Base-by-base conservation (phyloP, 2,113 vertebrate genomes). In the Spea multiplicata region DNA sequence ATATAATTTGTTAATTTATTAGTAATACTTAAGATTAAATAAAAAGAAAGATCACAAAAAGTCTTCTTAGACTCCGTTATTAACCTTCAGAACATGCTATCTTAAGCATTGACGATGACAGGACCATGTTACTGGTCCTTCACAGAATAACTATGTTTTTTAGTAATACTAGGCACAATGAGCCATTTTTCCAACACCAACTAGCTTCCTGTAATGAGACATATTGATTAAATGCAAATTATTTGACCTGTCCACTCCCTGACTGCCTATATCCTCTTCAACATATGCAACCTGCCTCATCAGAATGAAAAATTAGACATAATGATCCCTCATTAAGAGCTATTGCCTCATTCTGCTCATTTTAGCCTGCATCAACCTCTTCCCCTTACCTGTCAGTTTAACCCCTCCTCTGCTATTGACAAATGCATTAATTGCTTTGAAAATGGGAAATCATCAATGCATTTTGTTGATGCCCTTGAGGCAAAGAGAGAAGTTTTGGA, bases 151-250 rank as follows among this genome's bases (percentile, higher is more conserved):
- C 14, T 13, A 13, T n/a, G 76, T 44, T 66, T 71, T 78, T 17
- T 10, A 53, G 46, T 66, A 59, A 66, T 78, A 78, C 71, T 71
- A 78, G 48, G 12, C 67, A 71, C 30, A 78, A 71, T 71, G 59
- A 78, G 48, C 76, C 47, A 66, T 78, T 59, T 72, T 49, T 78
- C 59, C 68, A 66, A 61, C 69, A 55, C 44, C 30, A 46, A 59
- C 68, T 78, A 78, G 66, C 72, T 53, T 48, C 48, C 71, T 61
- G 47, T 78, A 78, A 78, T 78, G 76, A 78, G 76, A 71, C 69
- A 65, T 59, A 78, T 78, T 72, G 76, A 78, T 78, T 78, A 65
- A 78, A 78, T 78, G 76, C 69, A 71, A 78, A 78, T 72, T 68
- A 17, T 71, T 66, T 78, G 76, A 78, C 76, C 59, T 65, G 59